Evolutionary conservation across 1,140 invertebrate genomes (phyloP).

Genomic region (Bombyx mori): DNA sequence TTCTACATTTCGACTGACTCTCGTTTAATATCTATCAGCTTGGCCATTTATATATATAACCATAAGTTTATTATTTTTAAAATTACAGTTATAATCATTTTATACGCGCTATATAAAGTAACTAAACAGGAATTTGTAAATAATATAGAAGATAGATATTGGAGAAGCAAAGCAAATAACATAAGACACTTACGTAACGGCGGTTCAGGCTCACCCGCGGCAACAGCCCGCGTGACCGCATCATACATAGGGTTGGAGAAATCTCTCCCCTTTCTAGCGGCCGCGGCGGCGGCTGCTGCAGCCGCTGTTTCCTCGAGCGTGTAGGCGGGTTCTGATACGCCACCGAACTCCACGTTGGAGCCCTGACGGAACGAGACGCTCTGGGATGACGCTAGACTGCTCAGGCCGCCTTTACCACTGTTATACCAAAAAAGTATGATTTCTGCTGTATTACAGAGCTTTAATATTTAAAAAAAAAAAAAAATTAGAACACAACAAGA

Average conservation of each 20-base stretch:
- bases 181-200: conserved; percentile 33
- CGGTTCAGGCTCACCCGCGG: conserved; percentile 42
- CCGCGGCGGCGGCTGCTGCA: too few relatives aligned
- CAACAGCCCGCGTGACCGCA: conserved; percentile 71
- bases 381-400: conserved; percentile 85
- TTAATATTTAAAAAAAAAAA: too few relatives aligned
- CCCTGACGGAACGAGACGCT: conserved; percentile 97
- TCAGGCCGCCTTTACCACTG: conserved; percentile 83
- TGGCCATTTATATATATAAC: too few relatives aligned
- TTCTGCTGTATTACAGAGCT: too few relatives aligned
- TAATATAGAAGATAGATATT: too few relatives aligned
- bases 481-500: too few relatives aligned
- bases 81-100: too few relatives aligned
- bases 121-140: too few relatives aligned
- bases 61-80: too few relatives aligned
- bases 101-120: too few relatives aligned
- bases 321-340: conserved; percentile 78
- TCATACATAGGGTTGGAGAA: conserved; percentile 98
- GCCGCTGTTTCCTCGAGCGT: conserved; percentile 76
- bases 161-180: neutral
- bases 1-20: neutral
- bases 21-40: too few relatives aligned
- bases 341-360: conserved; percentile 91
- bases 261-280: conserved; percentile 80
- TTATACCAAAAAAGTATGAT: neutral